Evolutionary conservation across 1,140 invertebrate genomes (phyloP).

Genomic region (Drosophila bipectinata): DNA sequence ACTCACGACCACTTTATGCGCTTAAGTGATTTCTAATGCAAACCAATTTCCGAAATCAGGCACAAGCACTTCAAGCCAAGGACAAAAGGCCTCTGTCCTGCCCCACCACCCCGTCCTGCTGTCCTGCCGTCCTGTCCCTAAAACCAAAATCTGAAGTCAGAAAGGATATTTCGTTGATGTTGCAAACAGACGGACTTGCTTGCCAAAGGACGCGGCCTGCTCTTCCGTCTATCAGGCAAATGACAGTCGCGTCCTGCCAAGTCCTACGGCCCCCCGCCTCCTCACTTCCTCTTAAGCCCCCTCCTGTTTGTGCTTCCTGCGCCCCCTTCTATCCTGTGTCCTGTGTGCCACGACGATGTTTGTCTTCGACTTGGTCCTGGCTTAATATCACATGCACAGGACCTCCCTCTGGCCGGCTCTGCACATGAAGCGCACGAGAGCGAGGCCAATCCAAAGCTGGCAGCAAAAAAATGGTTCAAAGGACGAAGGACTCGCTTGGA

Average conservation of each 20-base stretch:
- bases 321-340: background rate
- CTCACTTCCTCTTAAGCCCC: background rate
- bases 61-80: conserved; percentile 74
- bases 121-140: background rate
- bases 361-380: conserved; percentile 55
- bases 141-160: conserved; percentile 31
- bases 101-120: background rate
- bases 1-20: conserved; percentile 80
- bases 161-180: conserved; percentile 65
- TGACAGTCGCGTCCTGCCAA: conserved; percentile 69
- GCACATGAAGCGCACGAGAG: conserved; percentile 41
- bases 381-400: conserved; percentile 54
- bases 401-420: conserved; percentile 40
- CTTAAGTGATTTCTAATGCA: conserved; percentile 82
- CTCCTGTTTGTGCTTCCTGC: conserved; percentile 28
- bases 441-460: conserved; percentile 34
- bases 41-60: conserved; percentile 82
- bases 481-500: background rate
- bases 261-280: background rate
- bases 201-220: conserved; percentile 38
- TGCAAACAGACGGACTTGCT: conserved; percentile 29
- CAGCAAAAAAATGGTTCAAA: conserved; percentile 50
- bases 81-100: conserved; percentile 26
- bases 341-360: conserved; percentile 31
- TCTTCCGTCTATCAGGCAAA: conserved; percentile 68